Conservation (phyloP, 2,888 invertebrate genomes). For the Cerastis leucographa region DNA sequence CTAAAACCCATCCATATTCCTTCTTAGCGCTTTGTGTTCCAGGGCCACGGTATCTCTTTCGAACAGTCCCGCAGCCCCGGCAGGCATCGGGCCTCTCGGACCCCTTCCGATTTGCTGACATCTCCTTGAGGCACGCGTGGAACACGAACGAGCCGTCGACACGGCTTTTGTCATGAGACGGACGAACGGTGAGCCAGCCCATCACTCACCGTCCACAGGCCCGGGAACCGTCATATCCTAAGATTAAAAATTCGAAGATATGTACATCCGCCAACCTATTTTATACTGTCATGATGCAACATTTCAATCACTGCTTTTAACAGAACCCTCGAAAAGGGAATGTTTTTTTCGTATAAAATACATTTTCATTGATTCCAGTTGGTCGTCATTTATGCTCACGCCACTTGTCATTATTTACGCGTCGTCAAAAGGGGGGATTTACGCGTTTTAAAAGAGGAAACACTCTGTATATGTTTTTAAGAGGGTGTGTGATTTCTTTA, state of each 20-base stretch:
- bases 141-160: too few relatives aligned
- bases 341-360: constrained; percentile 22
- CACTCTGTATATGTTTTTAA: constrained; percentile 22
- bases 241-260: not conserved
- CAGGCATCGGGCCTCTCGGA: too few relatives aligned
- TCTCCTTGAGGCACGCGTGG: too few relatives aligned
- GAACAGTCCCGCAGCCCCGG: too few relatives aligned
- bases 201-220: too few relatives aligned
- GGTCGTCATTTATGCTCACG: constrained; percentile 42
- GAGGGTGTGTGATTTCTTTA: not conserved
- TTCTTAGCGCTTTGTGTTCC: too few relatives aligned
- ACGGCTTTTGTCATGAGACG: too few relatives aligned
- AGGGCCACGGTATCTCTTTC: too few relatives aligned
- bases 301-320: constrained; percentile 10
- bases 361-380: constrained; percentile 24
- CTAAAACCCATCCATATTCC: too few relatives aligned
- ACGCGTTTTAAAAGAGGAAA: constrained; percentile 40
- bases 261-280: not conserved
- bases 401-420: constrained; percentile 50
- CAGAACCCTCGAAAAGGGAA: not conserved
- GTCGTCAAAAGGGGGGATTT: constrained; percentile 3
- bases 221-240: too few relatives aligned
- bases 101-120: too few relatives aligned
- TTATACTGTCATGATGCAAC: constrained; percentile 7
- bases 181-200: too few relatives aligned